Percentiles rank a stretch among this genome's conserved stretches.
phyloP scores from a whole-genome alignment of 1,140 invertebrate genomes.

The Tetramorium parvispinum region DNA sequence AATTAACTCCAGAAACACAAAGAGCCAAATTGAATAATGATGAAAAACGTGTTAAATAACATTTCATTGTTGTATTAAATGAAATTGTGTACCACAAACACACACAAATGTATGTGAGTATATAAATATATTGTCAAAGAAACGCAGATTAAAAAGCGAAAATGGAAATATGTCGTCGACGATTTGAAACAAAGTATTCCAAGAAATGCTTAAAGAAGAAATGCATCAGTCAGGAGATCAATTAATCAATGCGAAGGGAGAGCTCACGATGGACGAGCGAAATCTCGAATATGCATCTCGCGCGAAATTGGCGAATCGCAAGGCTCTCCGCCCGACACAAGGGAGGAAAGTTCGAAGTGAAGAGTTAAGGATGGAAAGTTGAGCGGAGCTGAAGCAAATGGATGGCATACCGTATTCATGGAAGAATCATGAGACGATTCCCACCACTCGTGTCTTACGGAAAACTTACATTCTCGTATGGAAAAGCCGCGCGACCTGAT shows the following conservation, averaged over 20 bases:
- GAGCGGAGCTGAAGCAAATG: conserved; percentile 43
- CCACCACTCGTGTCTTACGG: conserved; percentile 23
- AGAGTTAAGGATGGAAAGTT: conserved; percentile 54
- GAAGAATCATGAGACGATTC: conserved; percentile 55
- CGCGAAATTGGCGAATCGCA: conserved; percentile 38
- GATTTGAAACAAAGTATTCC: neutral
- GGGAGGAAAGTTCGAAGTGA: conserved; percentile 43
- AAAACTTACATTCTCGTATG: conserved; percentile 47
- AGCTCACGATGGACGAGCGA: neutral
- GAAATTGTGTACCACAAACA: neutral
- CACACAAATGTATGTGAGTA: too few species aligned
- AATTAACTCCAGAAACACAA: neutral
- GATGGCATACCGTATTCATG: conserved; percentile 49
- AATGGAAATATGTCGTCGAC: neutral
- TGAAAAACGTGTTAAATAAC: neutral
- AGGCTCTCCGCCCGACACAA: neutral
- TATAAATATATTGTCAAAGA: neutral
- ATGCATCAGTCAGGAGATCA: neutral
- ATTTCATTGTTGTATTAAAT: conserved; percentile 5
- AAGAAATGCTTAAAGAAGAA: neutral
- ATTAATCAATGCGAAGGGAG: conserved; percentile 33
- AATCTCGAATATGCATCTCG: conserved; percentile 54
- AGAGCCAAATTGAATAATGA: neutral
- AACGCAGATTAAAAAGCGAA: neutral
- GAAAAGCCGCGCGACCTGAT: conserved; percentile 39